A percentile compares a stretch with the other conserved stretches of the same genome.
phyloP scores from a whole-genome alignment of 2,888 invertebrate species.

The Andrena camellia region DNA sequence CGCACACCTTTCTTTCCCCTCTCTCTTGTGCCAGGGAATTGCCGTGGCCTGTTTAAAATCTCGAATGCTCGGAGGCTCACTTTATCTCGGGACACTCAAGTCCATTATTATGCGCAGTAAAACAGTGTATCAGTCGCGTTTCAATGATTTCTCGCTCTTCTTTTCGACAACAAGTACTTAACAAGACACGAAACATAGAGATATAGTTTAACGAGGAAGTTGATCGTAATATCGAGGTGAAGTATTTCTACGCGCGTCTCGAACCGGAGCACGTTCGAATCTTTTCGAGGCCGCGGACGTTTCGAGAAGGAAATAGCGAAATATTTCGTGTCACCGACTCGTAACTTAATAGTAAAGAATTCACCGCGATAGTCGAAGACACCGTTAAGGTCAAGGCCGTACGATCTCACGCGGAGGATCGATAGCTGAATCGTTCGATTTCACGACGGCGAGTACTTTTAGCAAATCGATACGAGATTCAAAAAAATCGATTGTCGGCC shows the following conservation, averaged over 20 bases:
- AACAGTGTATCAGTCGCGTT: background rate
- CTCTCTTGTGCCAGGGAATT: background rate
- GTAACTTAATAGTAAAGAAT: conserved; percentile 10
- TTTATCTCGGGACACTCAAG: background rate
- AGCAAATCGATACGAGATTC: conserved; percentile 1
- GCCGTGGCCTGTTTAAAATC: background rate
- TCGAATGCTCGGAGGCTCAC: background rate
- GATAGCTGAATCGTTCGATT: conserved; percentile 29
- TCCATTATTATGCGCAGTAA: background rate
- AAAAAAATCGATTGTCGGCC: conserved; percentile 6
- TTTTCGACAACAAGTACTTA: background rate
- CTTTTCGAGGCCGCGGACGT: background rate
- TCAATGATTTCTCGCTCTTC: background rate
- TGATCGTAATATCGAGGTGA: background rate
- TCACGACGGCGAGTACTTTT: background rate
- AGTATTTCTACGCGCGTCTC: background rate
- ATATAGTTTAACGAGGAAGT: background rate
- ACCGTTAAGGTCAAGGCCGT: conserved; percentile 36
- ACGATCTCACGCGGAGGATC: conserved; percentile 13
- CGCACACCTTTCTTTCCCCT: background rate
- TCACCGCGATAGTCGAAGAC: background rate
- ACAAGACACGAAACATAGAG: too few relatives aligned
- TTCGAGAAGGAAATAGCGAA: conserved; percentile 17
- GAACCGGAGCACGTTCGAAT: conserved; percentile 10
- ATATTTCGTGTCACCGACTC: conserved; percentile 41